Evolutionary conservation across 2,888 invertebrate species (phyloP), one percentile per base, ranked within the genome.

Genomic region (Limnephilus rhombicus): DNA sequence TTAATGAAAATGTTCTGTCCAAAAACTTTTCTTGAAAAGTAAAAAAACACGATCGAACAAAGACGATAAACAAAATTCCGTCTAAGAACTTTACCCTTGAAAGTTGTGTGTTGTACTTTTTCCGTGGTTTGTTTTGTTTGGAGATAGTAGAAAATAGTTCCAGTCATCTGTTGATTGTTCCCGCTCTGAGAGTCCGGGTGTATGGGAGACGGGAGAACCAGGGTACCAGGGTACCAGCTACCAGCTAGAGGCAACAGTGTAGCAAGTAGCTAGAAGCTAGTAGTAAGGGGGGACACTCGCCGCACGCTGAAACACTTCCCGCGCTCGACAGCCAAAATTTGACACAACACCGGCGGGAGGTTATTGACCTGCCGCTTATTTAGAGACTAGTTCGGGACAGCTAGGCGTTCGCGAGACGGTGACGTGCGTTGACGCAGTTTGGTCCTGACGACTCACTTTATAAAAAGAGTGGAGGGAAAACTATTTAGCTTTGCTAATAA

Each of bases 341-440:
- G 90, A 92, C 92, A 91, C 89, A 92, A 92, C 92, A 92, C 80
- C 91, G 81, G 80, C 11, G 45, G n/a, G 90, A 91, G 92, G 92
- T 90, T 92, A 85, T 83, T 92, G 92, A 92, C 90, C 92, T 89
- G 90, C 80, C 90, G 89, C 91, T 92, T 92, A 92, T 92, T 92
- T 92, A 92, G 88, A 91, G 92, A 91, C 29, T 68, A 34, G 80
- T 82, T 82, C 31, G 82, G 82, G 82, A 82, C 82, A 34, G 82
- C 82, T 31, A 82, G 31, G 82, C 82, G 82, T 34, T 82, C 34
- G 29, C 82, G 29, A 68, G 68, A 68, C 68, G 68, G 68, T 68
- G 68, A 68, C 68, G 68, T 68, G 68, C 68, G 68, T 7, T 68
- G 68, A 68, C 68, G 68, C 68, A 68, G 68, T 68, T 18, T 18